These are phyloP conservation scores for Montipora efflorescens DNA, from an alignment of 64 coral and sea anemone species.

Conservation along the genomic window DNA sequence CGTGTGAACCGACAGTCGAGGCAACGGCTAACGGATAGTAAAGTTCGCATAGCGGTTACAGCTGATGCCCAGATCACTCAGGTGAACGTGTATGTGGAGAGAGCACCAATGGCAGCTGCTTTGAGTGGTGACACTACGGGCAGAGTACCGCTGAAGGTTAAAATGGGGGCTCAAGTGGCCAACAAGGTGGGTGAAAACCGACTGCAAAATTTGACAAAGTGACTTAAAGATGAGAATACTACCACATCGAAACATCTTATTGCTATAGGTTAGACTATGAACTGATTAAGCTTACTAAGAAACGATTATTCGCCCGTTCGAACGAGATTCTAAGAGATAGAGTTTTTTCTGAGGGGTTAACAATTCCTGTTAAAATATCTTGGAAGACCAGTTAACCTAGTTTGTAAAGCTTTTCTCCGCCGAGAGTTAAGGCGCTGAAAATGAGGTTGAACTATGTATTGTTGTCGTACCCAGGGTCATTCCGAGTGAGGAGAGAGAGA, in stretches of 20 bases:
- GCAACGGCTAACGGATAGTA: conserved; percentile 72
- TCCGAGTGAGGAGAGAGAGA: too few relatives aligned
- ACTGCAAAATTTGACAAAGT: not conserved
- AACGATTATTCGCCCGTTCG: not conserved
- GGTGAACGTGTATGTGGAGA: conserved; percentile 85
- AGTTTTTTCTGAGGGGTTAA: not conserved
- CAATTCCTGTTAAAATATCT: too few relatives aligned
- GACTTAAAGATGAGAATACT: not conserved
- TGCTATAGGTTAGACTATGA: too few relatives aligned
- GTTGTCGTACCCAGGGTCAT: too few relatives aligned
- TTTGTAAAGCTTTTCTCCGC: too few relatives aligned
- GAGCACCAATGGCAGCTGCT: conserved; percentile 79
- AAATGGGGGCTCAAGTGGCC: conserved; percentile 80
- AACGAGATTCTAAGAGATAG: not conserved
- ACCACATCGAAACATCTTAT: too few relatives aligned
- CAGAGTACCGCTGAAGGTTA: conserved; percentile 85
- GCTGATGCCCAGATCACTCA: conserved; percentile 83
- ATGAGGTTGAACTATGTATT: too few relatives aligned
- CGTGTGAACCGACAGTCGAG: conserved; percentile 84
- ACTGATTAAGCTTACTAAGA: too few relatives aligned
- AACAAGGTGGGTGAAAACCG: conserved; percentile 66
- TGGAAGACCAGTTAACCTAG: too few relatives aligned
- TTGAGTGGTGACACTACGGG: conserved; percentile 90
- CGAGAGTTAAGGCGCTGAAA: too few relatives aligned
- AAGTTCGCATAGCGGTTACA: conserved; percentile 83